phyloP scores from a whole-genome alignment of 2,797 vertebrate genomes.

The Coranthus polyacanthus region DNA sequence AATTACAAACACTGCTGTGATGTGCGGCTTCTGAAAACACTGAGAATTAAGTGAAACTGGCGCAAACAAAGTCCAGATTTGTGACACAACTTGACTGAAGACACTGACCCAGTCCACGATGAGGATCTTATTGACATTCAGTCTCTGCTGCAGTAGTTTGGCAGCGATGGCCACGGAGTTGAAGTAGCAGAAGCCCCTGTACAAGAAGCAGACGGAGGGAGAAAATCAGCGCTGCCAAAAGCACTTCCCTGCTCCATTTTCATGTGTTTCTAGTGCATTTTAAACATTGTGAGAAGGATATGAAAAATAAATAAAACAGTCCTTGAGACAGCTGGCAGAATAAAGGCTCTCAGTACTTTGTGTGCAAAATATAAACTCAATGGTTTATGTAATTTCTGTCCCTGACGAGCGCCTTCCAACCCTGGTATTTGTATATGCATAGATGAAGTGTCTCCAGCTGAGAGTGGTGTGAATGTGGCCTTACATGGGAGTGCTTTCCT shows the following conservation, averaged over 20 bases:
- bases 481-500: conserved; percentile 99
- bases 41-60: rapidly evolving
- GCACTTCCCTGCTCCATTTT: conserved; percentile 11
- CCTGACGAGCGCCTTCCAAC: conserved; percentile 11
- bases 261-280: conserved; percentile 15
- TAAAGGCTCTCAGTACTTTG: conserved; percentile 33
- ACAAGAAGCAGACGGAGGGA: conserved; percentile 23
- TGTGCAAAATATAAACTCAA: conserved; percentile 47
- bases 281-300: conserved; percentile 22
- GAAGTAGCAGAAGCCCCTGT: conserved; percentile 98
- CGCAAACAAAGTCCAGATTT: background rate
- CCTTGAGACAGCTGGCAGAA: conserved; percentile 32
- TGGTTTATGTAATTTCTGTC: conserved; percentile 42
- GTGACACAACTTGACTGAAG: too few species aligned
- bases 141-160: conserved; percentile 92
- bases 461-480: conserved; percentile 67
- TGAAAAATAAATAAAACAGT: conserved; percentile 42
- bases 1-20: background rate
- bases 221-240: conserved; percentile 1
- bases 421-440: conserved; percentile 38
- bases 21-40: background rate
- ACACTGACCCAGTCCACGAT: conserved; percentile 98
- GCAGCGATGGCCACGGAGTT: conserved; percentile 96
- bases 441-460: conserved; percentile 21
- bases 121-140: conserved; percentile 92